Base-by-base conservation (phyloP, 1,140 invertebrate genomes). In the Bombus breviceps region DNA sequence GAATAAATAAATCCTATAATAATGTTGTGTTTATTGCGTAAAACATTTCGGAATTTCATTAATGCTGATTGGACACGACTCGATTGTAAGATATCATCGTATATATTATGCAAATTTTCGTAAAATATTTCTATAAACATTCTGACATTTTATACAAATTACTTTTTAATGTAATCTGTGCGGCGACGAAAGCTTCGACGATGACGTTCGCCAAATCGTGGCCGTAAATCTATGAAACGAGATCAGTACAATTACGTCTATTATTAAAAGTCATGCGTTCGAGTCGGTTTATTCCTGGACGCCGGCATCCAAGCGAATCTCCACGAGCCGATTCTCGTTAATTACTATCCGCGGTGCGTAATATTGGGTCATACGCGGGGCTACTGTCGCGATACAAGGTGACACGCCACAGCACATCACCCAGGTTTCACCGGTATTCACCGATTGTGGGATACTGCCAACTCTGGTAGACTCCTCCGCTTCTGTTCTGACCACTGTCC, bases 391-490 rank as follows among this genome's bases (percentile, higher is more conserved):
- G 37, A 34, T 86, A 68, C 88, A 88, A 88, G 84, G 86, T 86
- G 81, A 86, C 83, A 72, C 84, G 10, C 64, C 81, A 32, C 76
- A 78, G 53, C 47, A 15, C 68, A 62, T 89, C 83, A 80, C 34
- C 77, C 85, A 76, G 73, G 77, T 86, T 86, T 71, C 77, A 59
- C 74, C 77, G 88, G 80, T 83, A 75, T 83, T 84, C 85, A 39
- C 64, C 53, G 82, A 86, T 91, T 75, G 83, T 88, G 89, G 85
- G 87, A 90, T 91, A 89, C 85, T 91, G 91, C 91, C 90, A 92
- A 91, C 83, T 87, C 59, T 62, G n/a, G 62, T 57, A n/a, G 69
- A 71, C 68, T 87, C 15, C 76, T 86, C 71, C 47, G 74, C 77
- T 39, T 47, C 22, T 57, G 22, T 6, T 64, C 82, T 85, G 83